Base-by-base conservation (phyloP, 2,113 vertebrate genomes). In the Neofelis nebulosa region DNA sequence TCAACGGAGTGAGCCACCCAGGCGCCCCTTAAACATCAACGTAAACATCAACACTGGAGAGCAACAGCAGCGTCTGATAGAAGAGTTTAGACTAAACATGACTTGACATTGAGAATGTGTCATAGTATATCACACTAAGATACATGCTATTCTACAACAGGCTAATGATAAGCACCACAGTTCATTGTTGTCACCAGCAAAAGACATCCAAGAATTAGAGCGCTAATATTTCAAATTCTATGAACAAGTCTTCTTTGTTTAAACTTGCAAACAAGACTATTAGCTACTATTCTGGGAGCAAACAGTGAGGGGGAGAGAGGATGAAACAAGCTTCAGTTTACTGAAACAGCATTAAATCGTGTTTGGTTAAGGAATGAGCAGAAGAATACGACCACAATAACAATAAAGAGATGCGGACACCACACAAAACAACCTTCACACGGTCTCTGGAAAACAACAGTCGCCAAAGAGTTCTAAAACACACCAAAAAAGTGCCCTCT, bases 141-240 rank as follows among this genome's bases (percentile, higher is more conserved):
- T 29, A 41, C 25, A 19, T 36, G 52, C 52, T 50, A 84, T 19
- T 88, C 57, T 82, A 69, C 33, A 74, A 50, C 1, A 79, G 36
- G 74, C 33, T 55, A 93, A 33, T n/a, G 19, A 66, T 57, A 85
- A 81, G 55, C 68, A 86, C 74, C 31, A 52, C 1, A 69, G 78
- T 33, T 78, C 78, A 93, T 9, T 48, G 29, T 1, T 41, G 57
- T 68, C 25, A 91, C 4, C 48, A 55, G 52, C 73, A 78, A 71
- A 85, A 88, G 45, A 81, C 19, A 76, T 29, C 16, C 36, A 82
- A 94, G 66, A 95, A 63, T 68, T 5, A 29, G 16, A 71, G 12
- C 83, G 50, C 84, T 89, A 94, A 89, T 48, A 84, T 36, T 85
- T 87, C 41, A 87, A 84, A 68, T 93, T 92, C 80, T 68, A 63